phyloP scores from a whole-genome alignment of 1,140 invertebrate genomes.

The Ephestia elutella region DNA sequence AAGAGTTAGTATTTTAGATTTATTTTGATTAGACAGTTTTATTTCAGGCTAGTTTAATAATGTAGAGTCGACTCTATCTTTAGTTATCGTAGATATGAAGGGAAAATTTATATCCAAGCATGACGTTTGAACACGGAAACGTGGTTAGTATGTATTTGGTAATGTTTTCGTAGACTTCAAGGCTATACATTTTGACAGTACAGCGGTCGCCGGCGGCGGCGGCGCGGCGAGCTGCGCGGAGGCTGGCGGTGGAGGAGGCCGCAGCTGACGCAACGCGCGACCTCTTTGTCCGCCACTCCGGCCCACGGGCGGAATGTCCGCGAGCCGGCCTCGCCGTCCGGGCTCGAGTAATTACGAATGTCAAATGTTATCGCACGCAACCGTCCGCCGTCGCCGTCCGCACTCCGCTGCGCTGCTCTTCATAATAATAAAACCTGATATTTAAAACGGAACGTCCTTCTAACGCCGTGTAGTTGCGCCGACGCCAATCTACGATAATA shows the following conservation, averaged over 20 bases:
- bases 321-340: constrained; percentile 50
- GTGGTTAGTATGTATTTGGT: constrained; percentile 27
- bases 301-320: constrained; percentile 63
- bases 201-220: constrained; percentile 29
- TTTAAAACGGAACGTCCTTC: constrained; percentile 75
- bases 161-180: constrained; percentile 44
- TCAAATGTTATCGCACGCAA: constrained; percentile 73
- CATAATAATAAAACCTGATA: constrained; percentile 75
- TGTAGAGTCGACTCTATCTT: constrained; percentile 4
- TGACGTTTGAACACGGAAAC: constrained; percentile 27
- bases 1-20: neutral
- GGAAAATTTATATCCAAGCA: neutral
- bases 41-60: neutral
- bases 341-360: constrained; percentile 70
- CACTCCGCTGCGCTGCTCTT: constrained; percentile 71
- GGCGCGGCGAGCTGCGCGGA: constrained; percentile 9
- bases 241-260: constrained; percentile 10
- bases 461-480: constrained; percentile 75
- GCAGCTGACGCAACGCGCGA: constrained; percentile 64
- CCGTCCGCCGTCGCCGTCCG: constrained; percentile 60
- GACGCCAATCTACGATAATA: constrained; percentile 75
- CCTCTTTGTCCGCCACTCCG: constrained; percentile 65
- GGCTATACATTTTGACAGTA: constrained; percentile 52
- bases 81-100: neutral
- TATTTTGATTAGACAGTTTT: too few species aligned